Base-by-base conservation (phyloP, 2,888 invertebrate genomes). In the Eumerus sabulonum region DNA sequence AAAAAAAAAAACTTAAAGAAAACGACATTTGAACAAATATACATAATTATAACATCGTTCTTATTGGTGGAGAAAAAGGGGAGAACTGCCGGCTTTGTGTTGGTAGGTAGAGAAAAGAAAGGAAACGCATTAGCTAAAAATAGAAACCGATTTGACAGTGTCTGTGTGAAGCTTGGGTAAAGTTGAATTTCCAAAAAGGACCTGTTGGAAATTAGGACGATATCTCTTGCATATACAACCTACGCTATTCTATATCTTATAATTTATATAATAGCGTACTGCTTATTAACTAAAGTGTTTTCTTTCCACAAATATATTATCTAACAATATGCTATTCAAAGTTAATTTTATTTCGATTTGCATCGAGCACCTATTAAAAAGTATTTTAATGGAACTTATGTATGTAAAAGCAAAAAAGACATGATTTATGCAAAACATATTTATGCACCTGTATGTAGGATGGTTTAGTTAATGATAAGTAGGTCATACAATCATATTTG, bases 201-300 rank as follows among this genome's bases (percentile, higher is more conserved):
- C 76, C 76, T 76, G 76, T 76, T 76, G 70, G 70, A 64, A 76
- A 70, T 57, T 70, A 60, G 70, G 63, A 63, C 71, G 63, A 56
- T 14, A 62, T 63, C 7, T 27, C 45, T 60, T 60, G 36, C 42
- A 60, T 53, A 53, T 53, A 51, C 42, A n/a, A 42, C 18, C 38
- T 71, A 62, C 50, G 54, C 2, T 27, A 27, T 27, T 27, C 27
- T 27, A 7, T 27, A 27, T 27, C 27, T 27, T 27, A 27, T 27
- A 27, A 27, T 27, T 27, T 27, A 27, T 27, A 27, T 27, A 27
- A 27, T n/a, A n/a, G n/a, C n/a, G n/a, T n/a, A n/a, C n/a, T n/a
- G n/a, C n/a, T n/a, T n/a, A n/a, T n/a, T n/a, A n/a, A n/a, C n/a
- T n/a, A n/a, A n/a, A n/a, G n/a, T n/a, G n/a, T n/a, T n/a, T n/a